phyloP scores from a whole-genome alignment of 2,888 invertebrate genomes.

The Portevinia maculata region DNA sequence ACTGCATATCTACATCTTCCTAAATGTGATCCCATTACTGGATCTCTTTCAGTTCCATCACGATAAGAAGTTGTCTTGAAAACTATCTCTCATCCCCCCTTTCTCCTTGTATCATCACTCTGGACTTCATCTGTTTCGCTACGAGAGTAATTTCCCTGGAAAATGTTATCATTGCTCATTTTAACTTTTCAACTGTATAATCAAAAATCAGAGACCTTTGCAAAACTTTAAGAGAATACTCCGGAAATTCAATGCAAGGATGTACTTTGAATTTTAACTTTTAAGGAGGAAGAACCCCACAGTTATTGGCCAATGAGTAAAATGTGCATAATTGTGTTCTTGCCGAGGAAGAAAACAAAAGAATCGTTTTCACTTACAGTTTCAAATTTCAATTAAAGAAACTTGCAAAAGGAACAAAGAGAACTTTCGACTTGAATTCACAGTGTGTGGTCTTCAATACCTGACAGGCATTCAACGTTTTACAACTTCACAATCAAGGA shows the following conservation, averaged over 20 bases:
- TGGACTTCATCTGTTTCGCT: no score
- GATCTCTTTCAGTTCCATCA: no score
- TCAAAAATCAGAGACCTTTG: not conserved
- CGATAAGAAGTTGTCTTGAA: no score
- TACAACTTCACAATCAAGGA: not conserved
- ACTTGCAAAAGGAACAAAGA: not conserved
- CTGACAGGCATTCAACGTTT: slow-evolving; percentile 2
- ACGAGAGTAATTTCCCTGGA: no score
- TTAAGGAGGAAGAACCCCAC: slow-evolving; percentile 10
- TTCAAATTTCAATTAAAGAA: slow-evolving; percentile 51
- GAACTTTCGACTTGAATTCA: slow-evolving; percentile 32
- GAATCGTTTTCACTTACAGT: slow-evolving; percentile 16
- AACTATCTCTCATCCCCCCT: no score
- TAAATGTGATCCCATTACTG: no score
- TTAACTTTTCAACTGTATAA: not conserved
- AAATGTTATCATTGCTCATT: no score
- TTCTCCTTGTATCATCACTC: no score
- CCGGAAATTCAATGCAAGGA: slow-evolving; percentile 1
- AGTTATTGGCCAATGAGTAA: slow-evolving; percentile 15
- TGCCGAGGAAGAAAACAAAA: not conserved
- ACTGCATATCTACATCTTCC: no score
- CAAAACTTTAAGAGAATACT: not conserved
- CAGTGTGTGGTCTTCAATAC: not conserved
- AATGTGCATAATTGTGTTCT: slow-evolving; percentile 46
- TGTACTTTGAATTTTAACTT: slow-evolving; percentile 16